Base-by-base conservation (phyloP, 2,113 vertebrate genomes). In the Mionectes macconnelli region DNA sequence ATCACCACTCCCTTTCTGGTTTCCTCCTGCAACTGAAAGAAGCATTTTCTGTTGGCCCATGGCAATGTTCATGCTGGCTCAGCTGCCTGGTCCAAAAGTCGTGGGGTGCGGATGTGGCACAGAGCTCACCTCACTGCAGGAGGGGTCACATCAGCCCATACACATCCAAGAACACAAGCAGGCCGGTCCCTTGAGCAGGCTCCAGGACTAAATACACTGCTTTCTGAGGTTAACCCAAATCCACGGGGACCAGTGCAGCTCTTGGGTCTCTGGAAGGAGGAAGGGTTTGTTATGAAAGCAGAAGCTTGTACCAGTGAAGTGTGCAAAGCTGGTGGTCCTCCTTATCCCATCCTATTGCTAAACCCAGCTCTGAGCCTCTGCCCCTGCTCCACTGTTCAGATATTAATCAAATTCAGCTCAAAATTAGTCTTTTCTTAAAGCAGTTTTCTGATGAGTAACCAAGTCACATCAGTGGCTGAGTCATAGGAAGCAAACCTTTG, bases 401-500 rank as follows among this genome's bases (percentile, higher is more conserved):
- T 44, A 68, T 81, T 84, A 86, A 92, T 56, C 45, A 90, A 92
- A 90, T 87, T 72, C 75, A 59, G 10, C 22, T 80, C 37, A 39
- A 66, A 93, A 94, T 83, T 86, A 83, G 55, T 76, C 55, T 70
- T 73, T 74, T 78, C 60, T 86, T 81, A 25, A 63, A 84, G 52
- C n/a, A 77, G 45, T 63, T 81, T 90, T 90, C 59, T 81, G 52
- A 89, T 89, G 89, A 93, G 57, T 91, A 91, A 93, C 52, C 15
- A 35, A 67, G 72, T 59, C 52, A 55, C 64, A 88, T 84, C 42
- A 56, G 83, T 49, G 56, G 31, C 56, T 97, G 94, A 96, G 44
- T 96, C 93, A 96, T 66, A 95, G 45, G 75, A 67, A 94, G 47
- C 52, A 91, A 96, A 80, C 63, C 64, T 93, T 77, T 87, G 55